These are phyloP conservation scores for Orestias chungarensis DNA, from an alignment of 2,797 vertebrate species.

Conservation along the genomic window DNA sequence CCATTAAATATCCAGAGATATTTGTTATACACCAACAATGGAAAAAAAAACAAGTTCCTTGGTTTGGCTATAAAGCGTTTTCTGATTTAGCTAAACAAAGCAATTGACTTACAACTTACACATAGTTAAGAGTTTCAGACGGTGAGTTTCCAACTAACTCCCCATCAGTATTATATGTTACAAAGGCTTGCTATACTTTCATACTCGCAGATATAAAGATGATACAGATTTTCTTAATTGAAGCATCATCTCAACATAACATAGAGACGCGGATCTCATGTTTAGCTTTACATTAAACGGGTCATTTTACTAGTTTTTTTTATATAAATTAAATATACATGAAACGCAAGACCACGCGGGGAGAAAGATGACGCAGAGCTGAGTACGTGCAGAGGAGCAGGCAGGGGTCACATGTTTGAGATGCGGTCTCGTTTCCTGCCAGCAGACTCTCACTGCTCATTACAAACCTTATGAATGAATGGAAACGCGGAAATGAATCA, in stretches of 20 bases:
- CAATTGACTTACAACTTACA: too few species aligned
- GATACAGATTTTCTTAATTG: conserved; percentile 18
- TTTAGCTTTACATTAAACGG: not conserved
- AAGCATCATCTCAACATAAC: not conserved
- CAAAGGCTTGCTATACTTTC: not conserved
- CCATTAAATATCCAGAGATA: too few species aligned
- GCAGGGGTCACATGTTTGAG: conserved; percentile 57
- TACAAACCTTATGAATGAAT: not conserved
- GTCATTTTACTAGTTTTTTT: not conserved
- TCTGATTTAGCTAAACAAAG: too few species aligned
- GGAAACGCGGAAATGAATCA: not conserved
- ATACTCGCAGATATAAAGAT: not conserved
- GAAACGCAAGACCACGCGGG: conserved; percentile 18
- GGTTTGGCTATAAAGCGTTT: too few species aligned
- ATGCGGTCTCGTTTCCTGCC: conserved; percentile 49
- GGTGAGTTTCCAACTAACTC: too few species aligned
- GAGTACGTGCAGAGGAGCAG: conserved; percentile 78
- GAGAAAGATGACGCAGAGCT: conserved; percentile 64
- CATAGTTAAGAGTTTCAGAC: too few species aligned
- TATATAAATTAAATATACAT: not conserved
- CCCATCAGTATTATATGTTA: not conserved
- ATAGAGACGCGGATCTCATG: fast-evolving
- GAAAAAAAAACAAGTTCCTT: too few species aligned
- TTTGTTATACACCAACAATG: too few species aligned
- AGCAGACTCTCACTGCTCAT: not conserved